Evolutionary conservation across 2,888 invertebrate species (phyloP).

Genomic region (Callosobruchus maculatus): DNA sequence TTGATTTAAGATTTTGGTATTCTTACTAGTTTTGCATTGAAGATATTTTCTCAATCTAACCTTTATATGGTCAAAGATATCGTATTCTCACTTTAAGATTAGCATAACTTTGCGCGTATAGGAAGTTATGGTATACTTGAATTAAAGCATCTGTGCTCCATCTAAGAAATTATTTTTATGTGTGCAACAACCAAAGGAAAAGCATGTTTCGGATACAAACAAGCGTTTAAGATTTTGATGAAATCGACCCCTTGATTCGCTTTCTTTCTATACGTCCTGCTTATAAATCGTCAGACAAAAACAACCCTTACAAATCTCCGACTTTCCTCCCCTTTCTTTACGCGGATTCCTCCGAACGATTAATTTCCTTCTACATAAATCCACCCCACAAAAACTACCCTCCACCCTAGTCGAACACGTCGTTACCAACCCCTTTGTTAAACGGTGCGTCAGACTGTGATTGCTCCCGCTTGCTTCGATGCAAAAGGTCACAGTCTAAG

Average conservation of each 20-base stretch:
- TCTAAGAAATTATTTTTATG: no score
- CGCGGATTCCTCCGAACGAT: background rate
- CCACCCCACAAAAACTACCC: background rate
- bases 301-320: background rate
- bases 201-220: no score
- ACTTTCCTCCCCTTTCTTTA: background rate
- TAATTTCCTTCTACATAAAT: background rate
- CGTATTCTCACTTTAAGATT: no score
- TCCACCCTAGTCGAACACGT: background rate
- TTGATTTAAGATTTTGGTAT: no score
- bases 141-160: no score
- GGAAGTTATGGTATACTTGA: no score
- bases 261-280: background rate
- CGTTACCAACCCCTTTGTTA: background rate
- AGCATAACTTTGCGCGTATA: no score
- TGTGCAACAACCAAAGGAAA: no score
- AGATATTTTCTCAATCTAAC: no score
- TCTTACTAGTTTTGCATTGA: no score
- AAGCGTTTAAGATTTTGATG: no score
- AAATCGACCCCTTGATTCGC: background rate
- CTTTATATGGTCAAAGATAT: no score
- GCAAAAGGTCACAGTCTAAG: background rate
- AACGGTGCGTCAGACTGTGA: background rate
- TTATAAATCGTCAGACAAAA: background rate
- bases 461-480: background rate